A percentile compares a stretch with the other conserved stretches of the same genome.
Evolutionary conservation across 2,888 invertebrate species (phyloP).

Genomic region (Carcina quercana): DNA sequence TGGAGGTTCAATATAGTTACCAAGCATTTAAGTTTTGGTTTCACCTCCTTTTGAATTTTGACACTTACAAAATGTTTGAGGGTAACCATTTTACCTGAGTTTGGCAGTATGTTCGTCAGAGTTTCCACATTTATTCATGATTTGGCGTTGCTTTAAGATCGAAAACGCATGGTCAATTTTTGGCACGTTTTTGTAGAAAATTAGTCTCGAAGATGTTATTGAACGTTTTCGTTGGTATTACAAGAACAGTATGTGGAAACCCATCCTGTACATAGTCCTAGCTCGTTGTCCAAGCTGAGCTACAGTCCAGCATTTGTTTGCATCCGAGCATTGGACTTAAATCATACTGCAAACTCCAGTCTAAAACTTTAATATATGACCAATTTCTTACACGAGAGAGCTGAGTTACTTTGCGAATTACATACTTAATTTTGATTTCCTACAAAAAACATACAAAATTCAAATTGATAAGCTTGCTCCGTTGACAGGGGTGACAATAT

Average conservation of each 20-base stretch:
- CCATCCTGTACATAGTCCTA: background rate
- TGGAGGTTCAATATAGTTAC: conserved; percentile 7
- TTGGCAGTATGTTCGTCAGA: background rate
- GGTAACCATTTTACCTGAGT: background rate
- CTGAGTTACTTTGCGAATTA: too few species aligned
- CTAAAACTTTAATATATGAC: too few species aligned
- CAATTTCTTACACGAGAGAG: background rate
- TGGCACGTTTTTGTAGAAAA: background rate
- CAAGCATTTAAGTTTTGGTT: too few species aligned
- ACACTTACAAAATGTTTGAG: background rate
- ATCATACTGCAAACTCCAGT: too few species aligned
- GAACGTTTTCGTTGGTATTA: background rate
- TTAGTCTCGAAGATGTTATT: background rate
- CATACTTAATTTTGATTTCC: background rate
- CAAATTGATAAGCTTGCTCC: background rate
- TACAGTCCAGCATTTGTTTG: background rate
- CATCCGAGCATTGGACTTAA: background rate
- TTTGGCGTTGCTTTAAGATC: background rate
- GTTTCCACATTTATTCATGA: too few species aligned
- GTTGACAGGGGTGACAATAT: background rate
- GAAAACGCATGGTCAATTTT: background rate
- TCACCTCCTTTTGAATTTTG: background rate
- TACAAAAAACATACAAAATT: background rate
- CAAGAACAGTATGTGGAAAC: background rate
- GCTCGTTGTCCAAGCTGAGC: background rate